Evolutionary conservation across 2,888 invertebrate species (phyloP), one percentile per base, ranked within the genome.

Genomic region (Acleris emargana): DNA sequence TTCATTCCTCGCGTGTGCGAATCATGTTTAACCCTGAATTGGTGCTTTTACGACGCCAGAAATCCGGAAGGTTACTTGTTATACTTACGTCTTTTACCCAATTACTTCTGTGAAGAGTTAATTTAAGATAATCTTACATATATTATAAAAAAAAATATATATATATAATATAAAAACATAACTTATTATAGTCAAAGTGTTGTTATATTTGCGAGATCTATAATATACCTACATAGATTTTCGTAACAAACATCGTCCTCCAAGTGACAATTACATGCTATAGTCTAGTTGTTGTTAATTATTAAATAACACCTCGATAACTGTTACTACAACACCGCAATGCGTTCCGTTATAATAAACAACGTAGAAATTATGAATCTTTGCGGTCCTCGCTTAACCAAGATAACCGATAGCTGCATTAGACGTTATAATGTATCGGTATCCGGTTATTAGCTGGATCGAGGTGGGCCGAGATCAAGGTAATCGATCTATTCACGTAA

Each of bases 311-410:
- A n/a, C 54, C 50, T 43, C 32, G 17, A 50, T 55, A 59, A 64
- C 58, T 28, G 64, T 59, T 60, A 45, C 45, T 22, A 55, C 50
- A 43, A 49, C 54, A 59, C 54, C 64, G 64, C 58, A 54, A 64
- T 58, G 64, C 59, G 28, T 59, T 42, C 64, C 64, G 64, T 55
- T 60, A 60, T 64, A 64, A 28, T 60, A 60, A 64, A 59, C 64
- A 51, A 52, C 18, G 53, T 53, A 20, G 59, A 64, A 64, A 64
- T 51, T 64, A 64, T 64, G 54, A 55, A 64, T 59, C 64, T 55
- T 59, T 64, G 64, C 64, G 64, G 59, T 64, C 54, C 49, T 16
- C 59, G 59, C 50, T 54, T 60, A 50, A 64, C 59, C 59, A 50
- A 64, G 55, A 62, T 61, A 45, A 55, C 62, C 64, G 50, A 45